Evolutionary conservation across 2,113 vertebrate genomes (phyloP), one percentile per base, ranked within the genome.

Genomic region (Ciconia boyciana): DNA sequence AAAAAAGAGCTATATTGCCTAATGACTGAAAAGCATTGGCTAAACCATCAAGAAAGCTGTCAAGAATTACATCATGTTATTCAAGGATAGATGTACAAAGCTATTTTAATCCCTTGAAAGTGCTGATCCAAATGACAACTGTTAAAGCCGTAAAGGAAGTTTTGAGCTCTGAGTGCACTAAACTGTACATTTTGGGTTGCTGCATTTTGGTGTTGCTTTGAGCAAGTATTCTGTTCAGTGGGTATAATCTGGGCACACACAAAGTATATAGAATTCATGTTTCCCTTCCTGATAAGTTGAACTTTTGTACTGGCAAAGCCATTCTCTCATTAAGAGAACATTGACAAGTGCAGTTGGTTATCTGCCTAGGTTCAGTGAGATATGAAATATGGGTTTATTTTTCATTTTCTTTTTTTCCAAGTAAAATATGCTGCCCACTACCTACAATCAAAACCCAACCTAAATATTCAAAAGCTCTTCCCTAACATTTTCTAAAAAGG

Each of bases 31-130:
- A 98, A 93, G 25, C 17, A 34, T 44, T 90, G 82, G 20, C 60
- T 96, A 96, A 92, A 61, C 24, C 31, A 87, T 96, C 69, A 97
- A 88, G 65, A 94, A 90, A 97, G 28, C 62, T 92, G 80, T 89
- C 74, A 96, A 93, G 61, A 95, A 94, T 94, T 93, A 76, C 16
- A 89, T 16, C 29, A 62, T 89, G 89, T 55, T 97, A 93, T 95
- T 95, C 81, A 96, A 94, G 69, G 25, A 49, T n/a, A 90, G 49
- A 85, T 49, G 75, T 28, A 92, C 41, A 87, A 86, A 68, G 57
- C 54, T 28, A 62, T 58, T n/a, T 80, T 91, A 88, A 95, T 76
- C 41, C 61, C 57, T 93, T 81, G 61, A 92, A 96, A 96, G 39
- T 94, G 19, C 48, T 72, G 43, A 95, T 81, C 77, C 57, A 94